Conservation (phyloP, 1,140 invertebrate species). For the Calephelis nemesis region DNA sequence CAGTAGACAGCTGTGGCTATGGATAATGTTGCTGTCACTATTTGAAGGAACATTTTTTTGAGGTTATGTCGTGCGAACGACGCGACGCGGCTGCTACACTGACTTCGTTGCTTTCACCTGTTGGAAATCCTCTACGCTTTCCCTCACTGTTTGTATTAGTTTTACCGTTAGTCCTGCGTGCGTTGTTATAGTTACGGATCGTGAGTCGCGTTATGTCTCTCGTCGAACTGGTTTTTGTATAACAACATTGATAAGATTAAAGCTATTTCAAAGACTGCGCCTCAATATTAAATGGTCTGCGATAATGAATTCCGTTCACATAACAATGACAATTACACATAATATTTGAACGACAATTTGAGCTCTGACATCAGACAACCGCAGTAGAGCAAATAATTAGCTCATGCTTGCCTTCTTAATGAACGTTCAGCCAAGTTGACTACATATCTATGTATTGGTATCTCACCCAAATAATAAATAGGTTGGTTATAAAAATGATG, state of each 20-base stretch:
- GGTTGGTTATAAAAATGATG: no score
- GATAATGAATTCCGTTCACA: conserved; percentile 2
- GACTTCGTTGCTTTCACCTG: conserved; percentile 69
- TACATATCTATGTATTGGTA: no score
- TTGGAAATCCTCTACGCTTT: conserved; percentile 69
- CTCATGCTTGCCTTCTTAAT: no score
- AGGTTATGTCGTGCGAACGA: conserved; percentile 58
- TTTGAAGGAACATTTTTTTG: conserved; percentile 59
- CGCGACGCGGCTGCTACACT: conserved; percentile 51
- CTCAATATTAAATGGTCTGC: not conserved
- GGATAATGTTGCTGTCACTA: conserved; percentile 42
- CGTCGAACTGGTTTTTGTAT: conserved; percentile 4
- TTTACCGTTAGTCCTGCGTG: conserved; percentile 61
- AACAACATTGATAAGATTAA: conserved; percentile 5
- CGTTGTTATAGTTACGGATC: conserved; percentile 12
- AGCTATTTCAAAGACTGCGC: not conserved
- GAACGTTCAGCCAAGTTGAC: no score
- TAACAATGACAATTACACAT: not conserved
- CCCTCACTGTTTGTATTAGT: conserved; percentile 52
- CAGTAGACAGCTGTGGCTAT: conserved; percentile 54
- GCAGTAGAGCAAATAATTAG: no score
- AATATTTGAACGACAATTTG: not conserved
- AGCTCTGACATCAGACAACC: not conserved
- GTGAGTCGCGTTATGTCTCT: not conserved
- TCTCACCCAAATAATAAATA: no score